Percentiles rank a stretch among this genome's conserved stretches.
Evolutionary conservation across 2,113 vertebrate genomes (phyloP).

Genomic region (Lota lota): DNA sequence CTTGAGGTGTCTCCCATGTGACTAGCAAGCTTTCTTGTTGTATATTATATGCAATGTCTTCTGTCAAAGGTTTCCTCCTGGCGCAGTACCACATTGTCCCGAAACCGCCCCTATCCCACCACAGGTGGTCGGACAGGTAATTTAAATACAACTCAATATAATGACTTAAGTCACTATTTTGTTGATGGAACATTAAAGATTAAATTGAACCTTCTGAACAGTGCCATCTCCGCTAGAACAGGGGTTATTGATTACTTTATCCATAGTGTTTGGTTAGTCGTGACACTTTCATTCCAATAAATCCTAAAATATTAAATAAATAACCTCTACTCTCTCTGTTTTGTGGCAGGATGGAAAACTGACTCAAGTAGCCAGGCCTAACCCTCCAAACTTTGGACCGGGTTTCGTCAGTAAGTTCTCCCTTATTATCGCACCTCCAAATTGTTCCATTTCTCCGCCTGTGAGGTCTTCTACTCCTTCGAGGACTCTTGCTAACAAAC

Average conservation of each 20-base stretch:
- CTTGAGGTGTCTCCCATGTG: neutral
- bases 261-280: neutral
- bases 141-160: constrained; percentile 1
- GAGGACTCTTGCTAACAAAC: constrained; percentile 41
- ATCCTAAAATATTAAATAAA: neutral
- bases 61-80: constrained; percentile 81
- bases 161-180: neutral
- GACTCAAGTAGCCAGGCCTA: constrained; percentile 88
- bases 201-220: too few species aligned
- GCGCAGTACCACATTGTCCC: constrained; percentile 66
- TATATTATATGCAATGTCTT: constrained; percentile 1
- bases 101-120: constrained; percentile 80
- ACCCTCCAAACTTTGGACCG: constrained; percentile 94
- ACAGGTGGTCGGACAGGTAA: constrained; percentile 84
- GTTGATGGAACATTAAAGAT: too few species aligned
- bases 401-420: constrained; percentile 77
- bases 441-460: constrained; percentile 22
- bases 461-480: constrained; percentile 41
- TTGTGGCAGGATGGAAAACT: constrained; percentile 87
- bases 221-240: too few species aligned
- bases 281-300: neutral
- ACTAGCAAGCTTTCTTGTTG: neutral
- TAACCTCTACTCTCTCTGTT: neutral
- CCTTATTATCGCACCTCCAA: constrained; percentile 21
- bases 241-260: too few species aligned